Evolutionary conservation across 2,113 vertebrate species (phyloP), one percentile per base, ranked within the genome.

Genomic region (Xenotilapia caudafasciata): DNA sequence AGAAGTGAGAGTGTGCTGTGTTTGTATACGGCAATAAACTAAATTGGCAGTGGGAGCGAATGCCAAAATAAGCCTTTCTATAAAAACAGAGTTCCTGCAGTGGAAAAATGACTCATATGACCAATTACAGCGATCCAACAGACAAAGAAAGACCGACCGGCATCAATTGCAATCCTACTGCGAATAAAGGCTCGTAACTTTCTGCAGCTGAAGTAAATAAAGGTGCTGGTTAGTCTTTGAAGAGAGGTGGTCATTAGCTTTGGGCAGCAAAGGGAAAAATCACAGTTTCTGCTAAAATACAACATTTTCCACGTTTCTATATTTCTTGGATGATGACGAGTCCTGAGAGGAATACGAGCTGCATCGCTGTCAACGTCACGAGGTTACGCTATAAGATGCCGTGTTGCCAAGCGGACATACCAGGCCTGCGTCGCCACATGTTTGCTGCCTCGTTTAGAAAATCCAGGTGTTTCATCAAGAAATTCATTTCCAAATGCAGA

Each of bases 401-500:
- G 9, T 3, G 26, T 31, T n/a, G 9, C 19, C 11, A 42, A 38
- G 62, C 1, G 4, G 33, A 40, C 33, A 14, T 13, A 13, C 6
- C 60, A n/a, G 11, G 35, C 6, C 62, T 23, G n/a, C 3, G n/a
- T 21, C 13, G 2, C 33, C 33, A 9, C 21, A 12, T 47, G 40
- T 26, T 5, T 45, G 38, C 13, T 10, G 42, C 9, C 70, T 75
- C 23, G 2, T 75, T 47, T 28, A 9, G 23, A 47, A 19, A 49
- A 28, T 3, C 9, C 21, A 23, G 7, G 3, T 40, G 6, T 40
- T 15, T 70, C 7, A 42, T 70, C 7, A 0, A 0, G 11, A 73
- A 45, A 45, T 45, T 2, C 4, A 45, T 45, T 73, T 73, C 38
- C 21, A 73, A 3, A 9, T 45, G 8, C 21, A 45, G 21, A 45